Conservation (phyloP, 2,797 vertebrate genomes). For the Clarias pachynema region DNA sequence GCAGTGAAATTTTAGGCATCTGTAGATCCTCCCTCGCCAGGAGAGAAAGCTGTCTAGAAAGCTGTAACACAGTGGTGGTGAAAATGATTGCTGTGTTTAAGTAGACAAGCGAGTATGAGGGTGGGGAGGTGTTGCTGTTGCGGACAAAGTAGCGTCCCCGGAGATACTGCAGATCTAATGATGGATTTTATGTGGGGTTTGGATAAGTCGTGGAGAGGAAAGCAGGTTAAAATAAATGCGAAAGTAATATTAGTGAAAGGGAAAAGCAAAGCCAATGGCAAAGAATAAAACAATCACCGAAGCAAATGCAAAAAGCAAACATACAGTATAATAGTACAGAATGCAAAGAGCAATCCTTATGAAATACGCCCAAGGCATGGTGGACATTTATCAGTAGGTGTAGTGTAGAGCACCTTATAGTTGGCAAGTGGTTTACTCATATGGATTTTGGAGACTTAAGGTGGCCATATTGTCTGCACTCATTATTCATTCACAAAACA, state of each 20-base stretch:
- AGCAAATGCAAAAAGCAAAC: neutral
- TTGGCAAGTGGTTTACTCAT: neutral
- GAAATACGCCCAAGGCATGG: neutral
- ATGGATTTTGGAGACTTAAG: neutral
- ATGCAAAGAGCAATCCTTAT: neutral
- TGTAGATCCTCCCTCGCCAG: neutral
- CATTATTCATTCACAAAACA: constrained; percentile 3
- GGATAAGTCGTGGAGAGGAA: neutral
- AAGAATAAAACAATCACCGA: neutral
- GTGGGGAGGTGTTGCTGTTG: neutral
- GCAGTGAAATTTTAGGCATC: neutral
- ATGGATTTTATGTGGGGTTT: neutral
- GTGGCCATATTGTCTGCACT: neutral
- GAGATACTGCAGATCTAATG: neutral
- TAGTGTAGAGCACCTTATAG: neutral
- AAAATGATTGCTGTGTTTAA: neutral
- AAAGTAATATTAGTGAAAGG: neutral
- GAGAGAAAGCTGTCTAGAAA: neutral
- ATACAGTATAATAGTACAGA: neutral
- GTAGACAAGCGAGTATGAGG: neutral
- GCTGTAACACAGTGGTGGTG: neutral
- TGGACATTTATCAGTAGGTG: neutral
- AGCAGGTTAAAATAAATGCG: neutral
- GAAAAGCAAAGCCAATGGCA: neutral
- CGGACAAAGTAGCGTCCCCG: neutral